Conservation (phyloP, 2,113 vertebrate genomes). For the Oophaga pumilio region DNA sequence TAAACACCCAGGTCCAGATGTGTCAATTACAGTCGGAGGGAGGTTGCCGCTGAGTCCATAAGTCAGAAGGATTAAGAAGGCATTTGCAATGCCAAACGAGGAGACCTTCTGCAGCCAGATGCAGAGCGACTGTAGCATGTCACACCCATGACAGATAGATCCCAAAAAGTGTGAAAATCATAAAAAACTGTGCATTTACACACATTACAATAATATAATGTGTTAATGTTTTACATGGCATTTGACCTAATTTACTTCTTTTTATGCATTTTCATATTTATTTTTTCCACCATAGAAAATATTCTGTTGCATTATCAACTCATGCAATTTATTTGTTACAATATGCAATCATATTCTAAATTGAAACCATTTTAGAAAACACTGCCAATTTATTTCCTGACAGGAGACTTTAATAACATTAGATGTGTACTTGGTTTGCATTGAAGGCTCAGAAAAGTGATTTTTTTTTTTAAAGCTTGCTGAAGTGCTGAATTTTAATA, state of each 20-base stretch:
- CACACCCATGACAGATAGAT: too few species aligned
- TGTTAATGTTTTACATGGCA: not conserved
- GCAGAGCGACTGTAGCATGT: too few species aligned
- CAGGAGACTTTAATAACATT: conserved; percentile 54
- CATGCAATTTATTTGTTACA: conserved; percentile 42
- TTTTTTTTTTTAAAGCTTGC: conserved; percentile 39
- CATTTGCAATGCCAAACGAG: too few species aligned
- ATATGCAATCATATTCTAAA: conserved; percentile 55
- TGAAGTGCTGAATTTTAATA: conserved; percentile 53
- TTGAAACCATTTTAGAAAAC: conserved; percentile 57
- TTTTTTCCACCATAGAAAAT: not conserved
- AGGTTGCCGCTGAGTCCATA: too few species aligned
- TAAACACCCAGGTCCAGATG: too few species aligned
- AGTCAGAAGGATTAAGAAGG: too few species aligned
- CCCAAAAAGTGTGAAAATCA: too few species aligned
- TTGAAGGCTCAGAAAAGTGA: conserved; percentile 43
- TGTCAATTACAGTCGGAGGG: too few species aligned
- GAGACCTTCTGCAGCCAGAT: too few species aligned
- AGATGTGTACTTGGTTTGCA: conserved; percentile 40
- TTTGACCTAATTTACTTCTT: conserved; percentile 13
- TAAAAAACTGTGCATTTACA: not conserved
- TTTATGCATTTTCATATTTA: conserved; percentile 23
- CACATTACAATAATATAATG: not conserved
- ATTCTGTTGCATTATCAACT: conserved; percentile 33
- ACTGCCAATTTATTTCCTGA: conserved; percentile 56